Evolutionary conservation across 2,888 invertebrate species (phyloP).

Genomic region (Digitonthophagus gazella): DNA sequence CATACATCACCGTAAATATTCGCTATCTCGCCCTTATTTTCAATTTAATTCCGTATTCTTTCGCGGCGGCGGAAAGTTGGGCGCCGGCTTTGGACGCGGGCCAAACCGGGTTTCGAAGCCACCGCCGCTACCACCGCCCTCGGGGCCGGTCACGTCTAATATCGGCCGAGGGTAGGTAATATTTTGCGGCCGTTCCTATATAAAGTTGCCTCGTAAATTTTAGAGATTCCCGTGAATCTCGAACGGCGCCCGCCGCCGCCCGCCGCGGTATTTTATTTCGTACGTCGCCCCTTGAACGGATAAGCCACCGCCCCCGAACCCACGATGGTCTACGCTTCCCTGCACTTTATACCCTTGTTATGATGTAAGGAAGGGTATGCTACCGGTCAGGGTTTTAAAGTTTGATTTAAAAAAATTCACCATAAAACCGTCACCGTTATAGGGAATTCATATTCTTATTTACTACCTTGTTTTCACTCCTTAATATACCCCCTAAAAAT

Average conservation of each 20-base stretch:
- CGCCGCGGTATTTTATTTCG: conserved; percentile 26
- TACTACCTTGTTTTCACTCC: not conserved
- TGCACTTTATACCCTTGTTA: conserved; percentile 15
- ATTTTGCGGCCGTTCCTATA: conserved; percentile 44
- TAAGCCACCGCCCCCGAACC: not conserved
- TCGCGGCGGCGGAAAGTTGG: conserved; percentile 23
- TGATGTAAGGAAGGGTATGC: not conserved
- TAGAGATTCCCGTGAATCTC: conserved; percentile 41
- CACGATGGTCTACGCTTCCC: not conserved
- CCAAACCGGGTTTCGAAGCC: conserved; percentile 19
- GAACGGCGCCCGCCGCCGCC: conserved; percentile 30
- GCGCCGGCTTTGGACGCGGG: conserved; percentile 7
- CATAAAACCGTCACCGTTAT: too few relatives aligned
- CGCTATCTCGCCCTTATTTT: conserved; percentile 44
- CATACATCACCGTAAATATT: conserved; percentile 45
- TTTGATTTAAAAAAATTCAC: conserved; percentile 1
- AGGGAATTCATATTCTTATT: too few relatives aligned
- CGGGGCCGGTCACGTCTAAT: conserved; percentile 43
- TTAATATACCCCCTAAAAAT: not conserved
- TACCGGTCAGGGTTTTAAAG: not conserved
- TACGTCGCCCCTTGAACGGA: conserved; percentile 14
- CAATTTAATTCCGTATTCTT: conserved; percentile 40
- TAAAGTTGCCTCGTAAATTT: conserved; percentile 45
- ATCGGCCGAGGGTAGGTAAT: conserved; percentile 41
- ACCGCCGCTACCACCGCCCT: conserved; percentile 6